Conservation (phyloP, 1,140 invertebrate species). For the Drosophila elegans region DNA sequence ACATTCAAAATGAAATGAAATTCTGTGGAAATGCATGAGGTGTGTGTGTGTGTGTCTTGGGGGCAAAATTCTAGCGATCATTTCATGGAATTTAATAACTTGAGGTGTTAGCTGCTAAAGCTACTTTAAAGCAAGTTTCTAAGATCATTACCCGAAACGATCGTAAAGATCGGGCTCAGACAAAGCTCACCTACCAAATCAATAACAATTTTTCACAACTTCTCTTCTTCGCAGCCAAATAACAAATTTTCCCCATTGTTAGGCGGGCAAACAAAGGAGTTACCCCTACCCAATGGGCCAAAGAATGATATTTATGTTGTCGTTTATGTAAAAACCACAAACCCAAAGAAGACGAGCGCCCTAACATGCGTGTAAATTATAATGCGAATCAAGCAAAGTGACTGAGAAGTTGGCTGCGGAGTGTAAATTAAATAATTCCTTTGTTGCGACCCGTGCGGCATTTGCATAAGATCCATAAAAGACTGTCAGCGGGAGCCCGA, state of each 20-base stretch:
- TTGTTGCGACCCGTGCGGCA: constrained; percentile 53
- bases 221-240: constrained; percentile 45
- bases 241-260: constrained; percentile 51
- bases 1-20: constrained; percentile 23
- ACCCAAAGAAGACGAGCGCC: constrained; percentile 37
- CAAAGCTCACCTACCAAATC: constrained; percentile 47
- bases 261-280: constrained; percentile 57
- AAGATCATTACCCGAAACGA: constrained; percentile 23
- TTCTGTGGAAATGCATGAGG: constrained; percentile 1
- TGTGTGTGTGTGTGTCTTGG: not conserved
- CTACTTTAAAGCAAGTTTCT: constrained; percentile 27
- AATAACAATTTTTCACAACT: constrained; percentile 79
- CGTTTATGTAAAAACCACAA: constrained; percentile 72
- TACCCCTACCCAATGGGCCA: constrained; percentile 15
- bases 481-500: constrained; percentile 54
- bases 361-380: constrained; percentile 76
- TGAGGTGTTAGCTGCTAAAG: constrained; percentile 4
- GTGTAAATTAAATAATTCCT: constrained; percentile 81
- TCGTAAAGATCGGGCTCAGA: constrained; percentile 47
- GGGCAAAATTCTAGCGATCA: constrained; percentile 13
- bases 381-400: constrained; percentile 69
- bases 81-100: constrained; percentile 6
- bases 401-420: constrained; percentile 36
- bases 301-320: constrained; percentile 73
- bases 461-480: constrained; percentile 70